Percentiles rank a stretch among this genome's conserved stretches.
Conservation (phyloP, 2,888 invertebrate genomes). For the Conchocele bisecta region DNA sequence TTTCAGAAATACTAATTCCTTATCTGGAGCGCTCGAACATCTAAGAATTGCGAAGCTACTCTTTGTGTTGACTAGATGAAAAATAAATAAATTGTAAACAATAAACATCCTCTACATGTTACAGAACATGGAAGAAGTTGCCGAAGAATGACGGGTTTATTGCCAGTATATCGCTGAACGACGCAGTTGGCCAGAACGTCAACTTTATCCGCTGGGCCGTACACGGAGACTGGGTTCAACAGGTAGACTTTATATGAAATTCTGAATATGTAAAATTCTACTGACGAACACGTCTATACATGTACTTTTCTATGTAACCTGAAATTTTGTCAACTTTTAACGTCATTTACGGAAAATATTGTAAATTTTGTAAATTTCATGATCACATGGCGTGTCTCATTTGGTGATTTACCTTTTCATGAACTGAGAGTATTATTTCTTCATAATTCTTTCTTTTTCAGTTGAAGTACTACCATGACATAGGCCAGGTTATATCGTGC, state of each 20-base stretch:
- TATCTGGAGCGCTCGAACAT: too few relatives aligned
- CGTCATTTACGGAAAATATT: too few relatives aligned
- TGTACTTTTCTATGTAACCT: neutral
- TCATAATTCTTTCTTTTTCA: constrained; percentile 44
- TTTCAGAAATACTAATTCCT: too few relatives aligned
- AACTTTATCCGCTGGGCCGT: constrained; percentile 82
- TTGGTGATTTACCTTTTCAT: too few relatives aligned
- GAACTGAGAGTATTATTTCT: neutral
- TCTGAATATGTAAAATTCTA: neutral
- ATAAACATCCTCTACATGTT: too few relatives aligned
- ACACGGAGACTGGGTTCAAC: constrained; percentile 83
- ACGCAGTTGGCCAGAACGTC: constrained; percentile 76
- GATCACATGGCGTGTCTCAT: neutral
- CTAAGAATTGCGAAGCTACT: too few relatives aligned
- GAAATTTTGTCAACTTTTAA: neutral
- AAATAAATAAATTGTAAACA: too few relatives aligned
- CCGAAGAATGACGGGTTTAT: constrained; percentile 81
- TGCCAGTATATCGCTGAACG: constrained; percentile 79
- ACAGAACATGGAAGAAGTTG: constrained; percentile 81
- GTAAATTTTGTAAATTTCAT: neutral
- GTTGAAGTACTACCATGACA: constrained; percentile 81
- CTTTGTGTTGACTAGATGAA: too few relatives aligned
- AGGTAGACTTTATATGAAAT: too few relatives aligned
- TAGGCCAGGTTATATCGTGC: constrained; percentile 82
- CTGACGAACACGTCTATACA: neutral